Percentiles rank a stretch among this genome's conserved stretches.
Conservation (phyloP, 2,113 vertebrate genomes). For the Physeter macrocephalus region DNA sequence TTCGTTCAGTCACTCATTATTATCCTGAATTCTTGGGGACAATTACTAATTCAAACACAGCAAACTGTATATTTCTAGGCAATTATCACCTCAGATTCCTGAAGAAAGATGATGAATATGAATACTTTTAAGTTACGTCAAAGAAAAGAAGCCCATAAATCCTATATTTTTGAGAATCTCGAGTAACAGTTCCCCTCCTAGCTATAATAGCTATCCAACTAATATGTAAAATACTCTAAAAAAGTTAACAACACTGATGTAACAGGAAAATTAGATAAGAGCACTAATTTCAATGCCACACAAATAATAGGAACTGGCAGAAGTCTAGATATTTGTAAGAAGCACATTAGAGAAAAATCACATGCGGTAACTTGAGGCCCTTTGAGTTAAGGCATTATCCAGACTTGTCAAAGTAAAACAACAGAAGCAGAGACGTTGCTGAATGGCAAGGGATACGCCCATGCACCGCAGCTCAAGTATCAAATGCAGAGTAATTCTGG, state of each 20-base stretch:
- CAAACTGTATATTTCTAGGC: neutral
- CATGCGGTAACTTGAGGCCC: neutral
- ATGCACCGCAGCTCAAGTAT: neutral
- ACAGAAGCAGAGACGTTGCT: neutral
- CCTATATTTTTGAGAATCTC: neutral
- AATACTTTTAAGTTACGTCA: neutral
- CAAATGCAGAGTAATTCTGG: neutral
- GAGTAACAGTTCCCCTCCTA: neutral
- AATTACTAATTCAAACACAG: conserved; percentile 34
- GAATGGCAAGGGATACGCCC: neutral
- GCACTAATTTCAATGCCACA: neutral
- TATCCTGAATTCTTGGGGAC: neutral
- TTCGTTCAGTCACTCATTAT: neutral
- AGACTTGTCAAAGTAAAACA: neutral
- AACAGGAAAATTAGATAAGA: neutral
- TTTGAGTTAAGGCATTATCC: neutral
- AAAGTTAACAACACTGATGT: neutral
- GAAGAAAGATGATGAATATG: neutral
- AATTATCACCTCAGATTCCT: conserved; percentile 35
- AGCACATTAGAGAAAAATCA: neutral
- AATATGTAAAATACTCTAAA: neutral
- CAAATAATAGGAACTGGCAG: neutral
- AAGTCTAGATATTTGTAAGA: neutral
- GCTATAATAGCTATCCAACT: neutral
- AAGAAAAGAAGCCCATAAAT: neutral